Percentiles rank a stretch among this genome's conserved stretches.
phyloP scores from a whole-genome alignment of 2,113 vertebrate genomes.

The Mesoclemmys tuberculata region DNA sequence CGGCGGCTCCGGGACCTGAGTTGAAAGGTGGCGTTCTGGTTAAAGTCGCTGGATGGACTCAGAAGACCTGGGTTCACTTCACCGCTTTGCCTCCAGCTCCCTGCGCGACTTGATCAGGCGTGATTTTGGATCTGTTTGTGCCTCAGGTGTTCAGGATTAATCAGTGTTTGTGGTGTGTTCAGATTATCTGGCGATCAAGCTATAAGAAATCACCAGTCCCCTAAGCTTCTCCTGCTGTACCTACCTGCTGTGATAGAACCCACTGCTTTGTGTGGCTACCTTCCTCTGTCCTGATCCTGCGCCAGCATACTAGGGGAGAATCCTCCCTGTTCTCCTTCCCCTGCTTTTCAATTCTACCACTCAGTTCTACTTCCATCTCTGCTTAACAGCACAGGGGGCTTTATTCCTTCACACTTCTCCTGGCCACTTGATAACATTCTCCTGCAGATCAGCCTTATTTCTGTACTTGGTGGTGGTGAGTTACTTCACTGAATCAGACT shows the following conservation, averaged over 20 bases:
- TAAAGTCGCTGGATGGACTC: neutral
- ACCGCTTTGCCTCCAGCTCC: neutral
- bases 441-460: neutral
- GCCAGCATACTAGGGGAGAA: neutral
- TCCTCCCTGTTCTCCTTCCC: neutral
- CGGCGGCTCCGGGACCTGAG: neutral
- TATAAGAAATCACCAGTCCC: neutral
- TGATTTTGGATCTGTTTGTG: neutral
- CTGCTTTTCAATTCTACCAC: neutral
- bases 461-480: neutral
- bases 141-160: neutral
- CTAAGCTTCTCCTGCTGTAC: neutral
- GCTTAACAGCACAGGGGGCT: neutral
- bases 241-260: neutral
- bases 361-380: too few relatives aligned
- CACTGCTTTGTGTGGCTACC: neutral
- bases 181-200: neutral
- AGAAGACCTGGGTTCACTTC: neutral
- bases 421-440: neutral
- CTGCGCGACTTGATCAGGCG: neutral
- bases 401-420: neutral
- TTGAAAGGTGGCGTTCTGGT: neutral
- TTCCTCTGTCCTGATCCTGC: neutral
- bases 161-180: neutral
- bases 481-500: neutral